Evolutionary conservation across 2,113 vertebrate genomes (phyloP).

Genomic region (Pelvicachromis taeniatus): DNA sequence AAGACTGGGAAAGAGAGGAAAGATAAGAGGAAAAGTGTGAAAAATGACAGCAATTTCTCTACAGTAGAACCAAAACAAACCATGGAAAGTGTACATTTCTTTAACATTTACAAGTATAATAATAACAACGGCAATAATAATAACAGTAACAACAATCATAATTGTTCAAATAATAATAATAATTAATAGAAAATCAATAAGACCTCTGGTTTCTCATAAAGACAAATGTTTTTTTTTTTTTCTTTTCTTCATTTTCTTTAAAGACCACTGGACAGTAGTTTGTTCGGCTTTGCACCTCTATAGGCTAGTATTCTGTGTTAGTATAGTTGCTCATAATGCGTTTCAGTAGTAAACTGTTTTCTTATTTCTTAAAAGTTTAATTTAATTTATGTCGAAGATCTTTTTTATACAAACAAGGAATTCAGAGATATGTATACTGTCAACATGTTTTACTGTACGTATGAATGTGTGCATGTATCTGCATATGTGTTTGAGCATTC

Average conservation of each 20-base stretch:
- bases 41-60: conserved; percentile 69
- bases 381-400: conserved; percentile 71
- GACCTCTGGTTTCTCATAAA: conserved; percentile 76
- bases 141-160: conserved; percentile 77
- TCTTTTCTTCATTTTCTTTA: conserved; percentile 64
- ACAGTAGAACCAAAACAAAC: conserved; percentile 66
- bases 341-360: conserved; percentile 74
- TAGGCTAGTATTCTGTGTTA: conserved; percentile 80
- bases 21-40: conserved; percentile 49
- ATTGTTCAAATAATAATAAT: conserved; percentile 72
- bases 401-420: conserved; percentile 79
- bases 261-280: conserved; percentile 80
- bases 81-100: conserved; percentile 73
- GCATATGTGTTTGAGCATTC: conserved; percentile 50
- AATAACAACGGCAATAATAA: conserved; percentile 76
- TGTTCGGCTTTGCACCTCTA: conserved; percentile 73
- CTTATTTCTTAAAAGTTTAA: conserved; percentile 72
- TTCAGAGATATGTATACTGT: conserved; percentile 76
- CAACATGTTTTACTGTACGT: conserved; percentile 47
- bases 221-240: conserved; percentile 69
- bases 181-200: conserved; percentile 71
- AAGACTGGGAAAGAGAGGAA: conserved; percentile 48
- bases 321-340: conserved; percentile 76
- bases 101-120: conserved; percentile 79
- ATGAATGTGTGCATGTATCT: conserved; percentile 56